Conservation (phyloP, 1,140 invertebrate species). For the Bombus balteatus region DNA sequence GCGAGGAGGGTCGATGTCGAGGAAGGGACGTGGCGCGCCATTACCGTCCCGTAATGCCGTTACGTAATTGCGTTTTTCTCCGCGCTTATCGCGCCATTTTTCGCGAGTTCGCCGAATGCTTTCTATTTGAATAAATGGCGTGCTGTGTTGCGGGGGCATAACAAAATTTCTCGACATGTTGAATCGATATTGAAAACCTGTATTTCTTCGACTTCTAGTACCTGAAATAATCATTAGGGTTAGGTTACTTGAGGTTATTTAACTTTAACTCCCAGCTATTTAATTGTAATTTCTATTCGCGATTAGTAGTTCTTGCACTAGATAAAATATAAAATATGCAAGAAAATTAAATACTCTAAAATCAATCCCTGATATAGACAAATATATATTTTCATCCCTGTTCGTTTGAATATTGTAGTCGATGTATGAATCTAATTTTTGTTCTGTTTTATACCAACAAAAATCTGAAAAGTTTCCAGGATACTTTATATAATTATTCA, state of each 20-base stretch:
- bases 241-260: background rate
- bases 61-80: constrained; percentile 45
- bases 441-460: background rate
- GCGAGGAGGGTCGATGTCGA: constrained; percentile 30
- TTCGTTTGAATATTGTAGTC: background rate
- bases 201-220: background rate
- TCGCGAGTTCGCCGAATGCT: background rate
- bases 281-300: too few species aligned
- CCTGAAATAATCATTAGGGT: background rate
- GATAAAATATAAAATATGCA: too few species aligned
- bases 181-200: background rate
- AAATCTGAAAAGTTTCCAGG: too few species aligned
- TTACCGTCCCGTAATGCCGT: constrained; percentile 46
- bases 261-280: background rate
- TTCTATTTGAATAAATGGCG: background rate
- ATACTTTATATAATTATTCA: too few species aligned
- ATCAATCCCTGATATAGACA: too few species aligned
- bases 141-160: background rate
- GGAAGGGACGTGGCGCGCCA: constrained; percentile 34
- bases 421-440: background rate
- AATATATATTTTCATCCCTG: too few species aligned
- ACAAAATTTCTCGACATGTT: background rate
- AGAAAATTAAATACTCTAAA: too few species aligned
- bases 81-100: constrained; percentile 34
- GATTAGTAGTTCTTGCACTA: too few species aligned